A percentile compares a stretch with the other conserved stretches of the same genome.
Evolutionary conservation across 2,113 vertebrate species (phyloP).

Genomic region (Daubentonia madagascariensis): DNA sequence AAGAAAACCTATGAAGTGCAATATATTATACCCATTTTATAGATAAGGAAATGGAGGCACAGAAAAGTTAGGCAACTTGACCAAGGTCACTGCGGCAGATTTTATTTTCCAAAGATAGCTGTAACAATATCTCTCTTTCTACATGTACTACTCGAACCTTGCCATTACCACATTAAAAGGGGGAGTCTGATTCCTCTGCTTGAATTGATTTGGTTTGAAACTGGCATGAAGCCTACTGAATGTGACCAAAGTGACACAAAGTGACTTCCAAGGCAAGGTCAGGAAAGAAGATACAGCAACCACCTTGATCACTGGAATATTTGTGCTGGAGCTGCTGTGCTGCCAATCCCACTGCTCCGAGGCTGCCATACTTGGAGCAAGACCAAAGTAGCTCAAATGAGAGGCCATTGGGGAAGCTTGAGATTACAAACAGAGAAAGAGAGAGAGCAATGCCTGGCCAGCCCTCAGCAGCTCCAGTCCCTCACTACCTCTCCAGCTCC

Average conservation of each 20-base stretch:
- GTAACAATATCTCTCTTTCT: background rate
- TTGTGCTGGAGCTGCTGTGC: background rate
- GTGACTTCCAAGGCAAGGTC: background rate
- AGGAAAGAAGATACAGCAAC: background rate
- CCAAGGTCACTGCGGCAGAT: background rate
- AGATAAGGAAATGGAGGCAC: background rate
- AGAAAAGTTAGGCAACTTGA: background rate
- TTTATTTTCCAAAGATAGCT: background rate
- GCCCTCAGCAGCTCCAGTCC: fast-evolving
- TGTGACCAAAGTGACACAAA: background rate
- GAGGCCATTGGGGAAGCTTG: background rate
- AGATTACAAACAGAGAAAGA: background rate
- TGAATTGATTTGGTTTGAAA: background rate
- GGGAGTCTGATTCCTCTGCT: background rate
- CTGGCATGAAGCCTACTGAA: background rate
- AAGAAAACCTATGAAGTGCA: background rate
- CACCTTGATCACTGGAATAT: background rate
- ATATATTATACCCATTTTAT: background rate
- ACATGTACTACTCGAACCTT: background rate
- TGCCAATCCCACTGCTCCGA: fast-evolving
- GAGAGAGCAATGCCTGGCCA: background rate
- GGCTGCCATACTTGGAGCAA: background rate
- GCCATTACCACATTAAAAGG: background rate
- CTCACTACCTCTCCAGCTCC: background rate
- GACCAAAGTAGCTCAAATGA: background rate